Evolutionary conservation across 1,140 invertebrate species (phyloP).

Genomic region (Drosophila yakuba): DNA sequence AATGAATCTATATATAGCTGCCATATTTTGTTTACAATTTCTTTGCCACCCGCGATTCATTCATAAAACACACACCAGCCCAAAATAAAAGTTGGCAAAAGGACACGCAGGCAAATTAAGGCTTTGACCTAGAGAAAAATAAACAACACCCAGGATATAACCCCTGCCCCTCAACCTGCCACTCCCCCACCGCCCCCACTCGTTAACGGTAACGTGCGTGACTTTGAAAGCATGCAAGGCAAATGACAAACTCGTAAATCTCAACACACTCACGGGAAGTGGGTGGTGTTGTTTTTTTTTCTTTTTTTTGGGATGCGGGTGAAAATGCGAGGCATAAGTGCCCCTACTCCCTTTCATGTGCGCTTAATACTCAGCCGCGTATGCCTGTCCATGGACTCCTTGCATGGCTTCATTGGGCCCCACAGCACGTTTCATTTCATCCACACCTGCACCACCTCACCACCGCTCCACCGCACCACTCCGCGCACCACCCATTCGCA

Average conservation of each 20-base stretch:
- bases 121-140: slow-evolving; percentile 82
- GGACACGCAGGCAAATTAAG: slow-evolving; percentile 74
- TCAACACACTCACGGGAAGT: slow-evolving; percentile 43
- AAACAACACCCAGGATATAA: slow-evolving; percentile 58
- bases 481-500: neutral
- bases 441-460: slow-evolving; percentile 32
- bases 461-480: neutral
- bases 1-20: slow-evolving; percentile 75
- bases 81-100: slow-evolving; percentile 39
- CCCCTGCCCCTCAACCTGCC: neutral
- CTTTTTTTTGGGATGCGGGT: neutral
- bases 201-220: slow-evolving; percentile 71
- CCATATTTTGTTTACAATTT: slow-evolving; percentile 37
- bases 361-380: slow-evolving; percentile 36
- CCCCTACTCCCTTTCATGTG: slow-evolving; percentile 17
- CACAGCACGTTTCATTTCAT: slow-evolving; percentile 80
- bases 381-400: slow-evolving; percentile 48
- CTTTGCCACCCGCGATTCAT: slow-evolving; percentile 52
- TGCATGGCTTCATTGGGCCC: slow-evolving; percentile 79
- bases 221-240: slow-evolving; percentile 73
- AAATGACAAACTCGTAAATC: slow-evolving; percentile 81
- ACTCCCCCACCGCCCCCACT: slow-evolving; percentile 2
- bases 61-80: slow-evolving; percentile 70
- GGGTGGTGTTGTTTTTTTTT: neutral
- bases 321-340: slow-evolving; percentile 23